A percentile compares a stretch with the other conserved stretches of the same genome.
These are phyloP conservation scores for Sinosuthora webbiana DNA, from an alignment of 2,113 vertebrate species.

Conservation along the genomic window DNA sequence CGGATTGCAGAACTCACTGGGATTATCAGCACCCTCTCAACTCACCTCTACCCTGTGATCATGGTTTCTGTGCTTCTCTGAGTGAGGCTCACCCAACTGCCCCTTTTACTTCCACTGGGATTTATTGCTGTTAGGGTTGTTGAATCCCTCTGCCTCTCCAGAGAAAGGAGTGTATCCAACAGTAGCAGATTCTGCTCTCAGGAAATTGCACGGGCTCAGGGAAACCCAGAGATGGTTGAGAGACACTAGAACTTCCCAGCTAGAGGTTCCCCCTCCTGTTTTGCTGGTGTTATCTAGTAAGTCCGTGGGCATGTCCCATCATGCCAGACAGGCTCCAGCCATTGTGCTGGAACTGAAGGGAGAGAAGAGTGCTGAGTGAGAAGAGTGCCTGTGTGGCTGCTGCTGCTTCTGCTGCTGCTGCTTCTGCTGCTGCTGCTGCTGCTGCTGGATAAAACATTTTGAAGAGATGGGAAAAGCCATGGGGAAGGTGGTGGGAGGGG, in stretches of 20 bases:
- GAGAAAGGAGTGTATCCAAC: not conserved
- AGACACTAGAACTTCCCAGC: not conserved
- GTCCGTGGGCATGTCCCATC: rapidly evolving
- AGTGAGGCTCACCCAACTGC: not conserved
- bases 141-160: not conserved
- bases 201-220: not conserved
- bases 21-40: not conserved
- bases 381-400: not conserved
- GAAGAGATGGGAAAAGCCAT: not conserved
- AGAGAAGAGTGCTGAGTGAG: not conserved
- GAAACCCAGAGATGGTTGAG: not conserved
- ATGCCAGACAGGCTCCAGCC: not conserved
- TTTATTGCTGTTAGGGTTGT: not conserved
- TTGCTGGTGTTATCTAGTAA: not conserved
- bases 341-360: rapidly evolving
- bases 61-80: not conserved
- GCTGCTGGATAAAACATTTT: not conserved
- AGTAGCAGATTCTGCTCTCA: not conserved
- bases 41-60: not conserved
- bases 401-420: not conserved
- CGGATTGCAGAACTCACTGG: not conserved
- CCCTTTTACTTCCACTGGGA: not conserved
- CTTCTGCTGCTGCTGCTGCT: not conserved
- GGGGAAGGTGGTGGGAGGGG: not conserved
- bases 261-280: not conserved